Base-by-base conservation (phyloP, 2,888 invertebrate species). In the Cosmopolites sordidus region DNA sequence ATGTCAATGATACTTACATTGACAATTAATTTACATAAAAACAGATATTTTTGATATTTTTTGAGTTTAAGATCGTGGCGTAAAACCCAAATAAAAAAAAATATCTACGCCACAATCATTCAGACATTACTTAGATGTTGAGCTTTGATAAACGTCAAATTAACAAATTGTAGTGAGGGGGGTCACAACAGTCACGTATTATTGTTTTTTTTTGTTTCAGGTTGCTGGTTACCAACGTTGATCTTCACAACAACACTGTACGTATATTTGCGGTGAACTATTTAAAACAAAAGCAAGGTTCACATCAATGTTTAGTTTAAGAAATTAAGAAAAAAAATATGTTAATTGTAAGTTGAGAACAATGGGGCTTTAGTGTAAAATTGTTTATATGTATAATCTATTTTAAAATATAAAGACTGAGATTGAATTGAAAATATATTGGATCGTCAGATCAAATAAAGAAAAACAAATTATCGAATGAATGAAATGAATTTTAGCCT, bases 381-480 rank as follows among this genome's bases (percentile, higher is more conserved):
- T 66, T 66, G 66, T 68, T 66, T 64, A 68, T 67, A 66, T 66
- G 60, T 66, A 62, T 68, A 68, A 70, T 66, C 64, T 69, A 64
- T 66, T 70, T 71, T 70, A 66, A 67, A 70, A 69, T 64, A 64
- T 64, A 64, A 73, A 73, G 72, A 73, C 72, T 73, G 72, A 72
- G 65, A 67, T 63, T 54, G 65, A 53, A 52, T 62, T 51, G 49
- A 51, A 51, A 40, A 55, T 49, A 46, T 58, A 58, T 29, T 58
- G 51, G 42, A 43, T 45, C 16, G 22, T n/a, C 29, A 43, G 22
- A 14, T 14, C 15, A 43, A 3, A 43, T 12, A 9, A 9, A 40
- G 11, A 3, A 16, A 40, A 40, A 14, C 22, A 22, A 22, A 22
- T 22, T 22, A 22, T 9, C 11, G 33, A 33, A 33, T 16, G 40